Base-by-base conservation (phyloP, 2,113 vertebrate species). In the Colossoma macropomum region DNA sequence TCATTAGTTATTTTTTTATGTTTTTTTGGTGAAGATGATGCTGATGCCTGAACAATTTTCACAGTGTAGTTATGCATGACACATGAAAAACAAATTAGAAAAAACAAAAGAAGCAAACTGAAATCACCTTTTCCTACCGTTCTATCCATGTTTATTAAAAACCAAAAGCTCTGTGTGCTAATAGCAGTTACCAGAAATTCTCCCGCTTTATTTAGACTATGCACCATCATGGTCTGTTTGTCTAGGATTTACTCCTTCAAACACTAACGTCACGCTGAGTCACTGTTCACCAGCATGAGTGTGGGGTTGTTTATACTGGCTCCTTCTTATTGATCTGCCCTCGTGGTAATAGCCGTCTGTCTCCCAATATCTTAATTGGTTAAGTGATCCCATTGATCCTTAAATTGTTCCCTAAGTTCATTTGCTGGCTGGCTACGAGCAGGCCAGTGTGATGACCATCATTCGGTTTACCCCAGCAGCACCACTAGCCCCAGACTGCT, bases 311-410 rank as follows among this genome's bases (percentile, higher is more conserved):
- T 48, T 76, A 63, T 41, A 85, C 84, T 90, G 93, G 89, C 92
- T 93, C 93, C 92, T 74, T 77, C 84, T 28, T 93, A 94, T 94
- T 85, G 93, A 94, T 93, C 89, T 88, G 87, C 89, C 92, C 89
- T 90, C 89, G 90, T 87, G 85, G 90, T 94, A 94, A 94, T 92
- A 91, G 93, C 81, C 87, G 86, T 94, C 93, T 92, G 92, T 94
- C 93, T 94, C 90, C 88, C 89, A 89, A 88, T 90, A 91, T 91
- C 92, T 91, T 94, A 94, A 94, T 94, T 94, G 93, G 91, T 90
- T 93, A 92, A 94, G 93, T 93, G 93, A 93, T 93, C 91, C 90
- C 89, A 93, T 94, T 93, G 92, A 94, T 93, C 90, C 77, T 88
- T 84, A 88, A 88, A 93, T 93, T 90, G 91, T 93, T 91, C 79